Evolutionary conservation across 2,113 vertebrate species (phyloP), one percentile per base, ranked within the genome.

Genomic region (Acanthochromis polyacanthus): DNA sequence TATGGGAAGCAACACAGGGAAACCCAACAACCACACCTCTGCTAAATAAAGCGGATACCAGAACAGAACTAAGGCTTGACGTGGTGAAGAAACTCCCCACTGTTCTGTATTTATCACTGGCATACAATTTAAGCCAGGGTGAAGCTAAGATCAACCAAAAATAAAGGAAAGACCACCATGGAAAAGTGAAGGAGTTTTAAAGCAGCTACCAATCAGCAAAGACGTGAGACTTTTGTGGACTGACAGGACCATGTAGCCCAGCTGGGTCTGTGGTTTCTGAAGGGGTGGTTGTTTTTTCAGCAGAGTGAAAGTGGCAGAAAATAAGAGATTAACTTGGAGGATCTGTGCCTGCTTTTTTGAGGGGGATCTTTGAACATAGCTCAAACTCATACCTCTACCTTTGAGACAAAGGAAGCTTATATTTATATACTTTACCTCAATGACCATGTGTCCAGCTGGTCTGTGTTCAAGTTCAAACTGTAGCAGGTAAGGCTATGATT

Each of bases 81-180:
- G 72, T 72, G 83, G 76, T 36, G 20, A 46, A 80, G 43, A 87
- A 91, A 89, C 83, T 82, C 81, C 79, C 82, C 48, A 48, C 83
- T 80, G 75, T 80, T 79, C 77, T 72, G 51, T 53, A 81, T 75
- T 88, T 75, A 82, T 83, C 85, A 77, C 81, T 72, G 46, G 87
- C 82, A 80, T 81, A 84, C 90, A 92, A 91, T 94, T 95, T 90
- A 80, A 84, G 64, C 61, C 70, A 38, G 77, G 81, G 84, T 83
- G 53, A 87, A 88, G 62, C 30, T 5, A 4, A 45, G 79, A 78
- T 83, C 57, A 88, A 65, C 55, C 75, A 25, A 60, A 60, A 30
- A 30, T 4, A 30, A 30, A 30, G 25, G 25, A 63, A 66, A 64
- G 88, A 88, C 85, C 85, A 89, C 82, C 78, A 20, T 61, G 52